Evolutionary conservation across 2,888 invertebrate genomes (phyloP), one percentile per base, ranked within the genome.

Genomic region (Leptinotarsa peninsularis): DNA sequence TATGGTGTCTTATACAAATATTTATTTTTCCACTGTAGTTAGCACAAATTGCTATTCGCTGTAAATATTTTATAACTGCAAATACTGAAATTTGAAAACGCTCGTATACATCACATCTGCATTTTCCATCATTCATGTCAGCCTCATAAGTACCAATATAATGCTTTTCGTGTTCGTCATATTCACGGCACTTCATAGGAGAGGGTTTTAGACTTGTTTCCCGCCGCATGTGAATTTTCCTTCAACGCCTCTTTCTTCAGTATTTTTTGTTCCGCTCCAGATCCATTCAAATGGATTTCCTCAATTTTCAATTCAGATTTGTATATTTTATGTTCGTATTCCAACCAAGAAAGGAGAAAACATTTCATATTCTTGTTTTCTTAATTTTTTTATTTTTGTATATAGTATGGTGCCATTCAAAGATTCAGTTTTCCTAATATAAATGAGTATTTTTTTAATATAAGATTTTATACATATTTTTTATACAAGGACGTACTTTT

Each of bases 181-280:
- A 49, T 71, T 66, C 33, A 49, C 49, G 14, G 14, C 33, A 60
- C 17, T 72, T 75, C 74, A 77, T 80, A 82, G 82, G 82, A 82
- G 82, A 82, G 82, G 80, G 78, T 78, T 72, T 78, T 72, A 81
- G 81, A 81, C 81, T 82, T 78, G 56, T 72, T 75, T 81, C 76
- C 73, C 56, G 73, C 71, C 21, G 4, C 23, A 33, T 63, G 3
- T 10, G 15, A 63, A 43, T 23, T 21, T 14, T 21, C 58, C 15
- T 23, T 58, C 4, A 58, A 33, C 10, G 33, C 33, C 33, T 7
- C 33, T 1, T 33, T 33, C 33, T 43, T 43, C 43, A 43, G 43
- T 43, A 13, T 43, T 43, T 33, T 43, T 13, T 43, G 43, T 43
- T 43, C 43, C 43, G 43, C 10, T 43, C 10, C 43, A 13, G 43